Evolutionary conservation across 2,113 vertebrate genomes (phyloP).

Genomic region (Crotalus tigris): DNA sequence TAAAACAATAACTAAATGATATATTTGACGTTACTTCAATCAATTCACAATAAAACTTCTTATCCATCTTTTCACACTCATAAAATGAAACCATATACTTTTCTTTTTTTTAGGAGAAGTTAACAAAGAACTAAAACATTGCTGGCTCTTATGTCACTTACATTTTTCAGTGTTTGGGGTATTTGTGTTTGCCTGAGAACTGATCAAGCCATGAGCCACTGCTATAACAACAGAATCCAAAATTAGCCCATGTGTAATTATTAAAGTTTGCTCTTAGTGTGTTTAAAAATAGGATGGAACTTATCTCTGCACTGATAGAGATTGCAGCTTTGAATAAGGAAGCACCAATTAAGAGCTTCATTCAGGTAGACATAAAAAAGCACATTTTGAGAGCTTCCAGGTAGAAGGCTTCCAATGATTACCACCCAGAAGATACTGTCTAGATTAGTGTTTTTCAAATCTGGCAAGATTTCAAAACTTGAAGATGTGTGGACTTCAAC

Average conservation of each 20-base stretch:
- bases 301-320: neutral
- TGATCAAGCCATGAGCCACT: neutral
- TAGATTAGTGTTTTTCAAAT: neutral
- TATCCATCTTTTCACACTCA: conserved; percentile 9
- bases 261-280: neutral
- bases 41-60: conserved; percentile 35
- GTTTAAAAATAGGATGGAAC: neutral
- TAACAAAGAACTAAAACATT: neutral
- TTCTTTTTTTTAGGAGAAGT: neutral
- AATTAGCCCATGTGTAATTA: neutral
- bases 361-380: neutral
- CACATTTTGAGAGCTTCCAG: neutral
- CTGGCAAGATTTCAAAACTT: neutral
- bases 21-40: conserved; percentile 38
- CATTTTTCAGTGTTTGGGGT: neutral
- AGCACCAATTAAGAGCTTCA: neutral
- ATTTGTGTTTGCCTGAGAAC: neutral
- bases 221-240: neutral
- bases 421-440: neutral
- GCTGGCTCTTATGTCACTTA: conserved; percentile 7
- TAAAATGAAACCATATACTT: neutral
- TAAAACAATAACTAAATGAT: neutral
- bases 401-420: neutral
- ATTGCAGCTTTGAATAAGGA: neutral
- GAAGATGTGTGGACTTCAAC: neutral